phyloP scores from a whole-genome alignment of 1,140 invertebrate genomes.

The Ceratina calcarata region DNA sequence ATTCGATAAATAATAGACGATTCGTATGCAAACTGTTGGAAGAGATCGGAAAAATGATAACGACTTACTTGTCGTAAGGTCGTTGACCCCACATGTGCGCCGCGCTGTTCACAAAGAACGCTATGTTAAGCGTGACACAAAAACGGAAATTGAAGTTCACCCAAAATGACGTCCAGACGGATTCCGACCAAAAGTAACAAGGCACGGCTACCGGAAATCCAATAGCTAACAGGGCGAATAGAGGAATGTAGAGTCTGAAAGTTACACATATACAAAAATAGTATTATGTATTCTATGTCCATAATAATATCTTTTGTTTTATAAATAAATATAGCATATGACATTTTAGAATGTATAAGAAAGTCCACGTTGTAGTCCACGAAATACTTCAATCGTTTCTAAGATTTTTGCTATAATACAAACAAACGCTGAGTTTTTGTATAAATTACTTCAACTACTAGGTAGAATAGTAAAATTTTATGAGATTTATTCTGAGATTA shows the following conservation, averaged over 20 bases:
- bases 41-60: constrained; percentile 60
- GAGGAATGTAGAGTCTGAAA: constrained; percentile 86
- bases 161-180: constrained; percentile 89
- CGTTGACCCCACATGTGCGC: constrained; percentile 94
- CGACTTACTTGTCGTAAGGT: constrained; percentile 91
- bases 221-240: constrained; percentile 89
- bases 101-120: constrained; percentile 95
- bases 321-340: no score
- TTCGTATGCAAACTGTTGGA: neutral
- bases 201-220: constrained; percentile 89
- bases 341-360: no score
- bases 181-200: constrained; percentile 91
- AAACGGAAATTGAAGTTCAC: constrained; percentile 92
- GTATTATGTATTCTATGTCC: neutral
- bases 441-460: no score
- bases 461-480: no score
- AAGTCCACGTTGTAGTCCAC: no score
- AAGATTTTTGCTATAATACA: no score
- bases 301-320: no score
- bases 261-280: neutral
- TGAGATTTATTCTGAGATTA: neutral
- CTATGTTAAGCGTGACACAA: constrained; percentile 91
- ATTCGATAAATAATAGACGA: neutral
- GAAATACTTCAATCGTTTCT: no score
- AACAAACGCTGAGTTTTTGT: no score